phyloP scores from a whole-genome alignment of 2,888 invertebrate genomes.

The Trissonchulus latispiculum region DNA sequence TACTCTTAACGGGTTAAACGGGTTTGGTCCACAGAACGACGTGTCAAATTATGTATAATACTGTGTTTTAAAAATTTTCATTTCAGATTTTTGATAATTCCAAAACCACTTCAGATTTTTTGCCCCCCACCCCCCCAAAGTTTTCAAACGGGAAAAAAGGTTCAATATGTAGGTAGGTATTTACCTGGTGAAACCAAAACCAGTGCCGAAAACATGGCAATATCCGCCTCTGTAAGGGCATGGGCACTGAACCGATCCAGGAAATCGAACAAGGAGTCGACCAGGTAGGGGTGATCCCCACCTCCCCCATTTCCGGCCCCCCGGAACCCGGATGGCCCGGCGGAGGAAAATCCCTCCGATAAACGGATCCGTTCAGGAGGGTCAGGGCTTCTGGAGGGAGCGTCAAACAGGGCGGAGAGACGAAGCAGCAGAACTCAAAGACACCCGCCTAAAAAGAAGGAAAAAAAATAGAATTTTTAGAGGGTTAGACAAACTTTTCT shows the following conservation, averaged over 20 bases:
- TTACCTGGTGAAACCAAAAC: slow-evolving; percentile 45
- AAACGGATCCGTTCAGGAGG: slow-evolving; percentile 22
- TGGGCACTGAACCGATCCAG: slow-evolving; percentile 39
- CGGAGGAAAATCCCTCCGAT: slow-evolving; percentile 10
- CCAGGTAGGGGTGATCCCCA: too few relatives aligned
- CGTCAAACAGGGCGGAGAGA: slow-evolving; percentile 23
- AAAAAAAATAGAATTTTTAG: not conserved
- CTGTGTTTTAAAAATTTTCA: too few relatives aligned
- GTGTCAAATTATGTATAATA: too few relatives aligned
- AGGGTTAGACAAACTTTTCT: too few relatives aligned
- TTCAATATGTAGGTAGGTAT: too few relatives aligned
- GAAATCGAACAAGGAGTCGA: slow-evolving; percentile 38
- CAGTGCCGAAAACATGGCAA: slow-evolving; percentile 42
- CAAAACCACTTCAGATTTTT: too few relatives aligned
- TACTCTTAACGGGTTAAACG: too few relatives aligned
- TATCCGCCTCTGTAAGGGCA: slow-evolving; percentile 41
- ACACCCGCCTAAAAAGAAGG: slow-evolving; percentile 26
- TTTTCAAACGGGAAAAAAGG: too few relatives aligned
- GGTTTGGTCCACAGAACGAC: too few relatives aligned
- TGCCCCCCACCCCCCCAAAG: too few relatives aligned
- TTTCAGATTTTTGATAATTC: too few relatives aligned
- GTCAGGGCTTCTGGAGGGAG: slow-evolving; percentile 12
- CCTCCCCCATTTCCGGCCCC: too few relatives aligned
- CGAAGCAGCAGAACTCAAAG: slow-evolving; percentile 27
- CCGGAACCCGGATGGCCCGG: not conserved